Percentiles rank a stretch among this genome's conserved stretches.
Conservation (phyloP, 2,113 vertebrate genomes). For the Coreoperca whiteheadi region DNA sequence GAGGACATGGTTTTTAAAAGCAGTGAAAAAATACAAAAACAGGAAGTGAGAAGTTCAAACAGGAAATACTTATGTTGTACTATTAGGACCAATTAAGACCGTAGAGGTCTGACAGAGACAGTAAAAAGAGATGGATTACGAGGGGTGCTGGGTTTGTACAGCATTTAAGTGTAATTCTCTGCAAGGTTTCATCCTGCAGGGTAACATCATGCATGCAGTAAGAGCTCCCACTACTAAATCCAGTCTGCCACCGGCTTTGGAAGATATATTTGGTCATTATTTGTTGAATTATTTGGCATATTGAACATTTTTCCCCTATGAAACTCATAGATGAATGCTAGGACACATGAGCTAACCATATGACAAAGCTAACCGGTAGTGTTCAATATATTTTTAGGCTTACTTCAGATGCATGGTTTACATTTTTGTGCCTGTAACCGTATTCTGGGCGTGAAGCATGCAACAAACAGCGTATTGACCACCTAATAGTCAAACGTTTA, state of each 20-base stretch:
- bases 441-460: neutral
- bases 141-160: neutral
- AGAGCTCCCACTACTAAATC: neutral
- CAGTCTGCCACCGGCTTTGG: neutral
- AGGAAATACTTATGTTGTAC: slow-evolving; percentile 89
- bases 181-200: slow-evolving; percentile 10
- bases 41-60: slow-evolving; percentile 89
- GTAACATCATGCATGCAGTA: slow-evolving; percentile 4
- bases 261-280: neutral
- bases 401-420: neutral
- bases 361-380: neutral
- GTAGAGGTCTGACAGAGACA: slow-evolving; percentile 59
- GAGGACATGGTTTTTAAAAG: slow-evolving; percentile 80
- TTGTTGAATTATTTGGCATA: neutral
- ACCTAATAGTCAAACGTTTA: neutral
- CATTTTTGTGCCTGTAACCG: no score
- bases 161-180: slow-evolving; percentile 50
- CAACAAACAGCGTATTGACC: neutral
- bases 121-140: slow-evolving; percentile 63
- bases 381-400: neutral
- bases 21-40: slow-evolving; percentile 79
- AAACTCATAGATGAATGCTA: neutral
- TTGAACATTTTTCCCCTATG: neutral
- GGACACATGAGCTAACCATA: neutral
- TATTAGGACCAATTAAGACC: slow-evolving; percentile 82